These are phyloP conservation scores for Syrmaticus mikado DNA, from an alignment of 2,113 vertebrate species.

Conservation along the genomic window DNA sequence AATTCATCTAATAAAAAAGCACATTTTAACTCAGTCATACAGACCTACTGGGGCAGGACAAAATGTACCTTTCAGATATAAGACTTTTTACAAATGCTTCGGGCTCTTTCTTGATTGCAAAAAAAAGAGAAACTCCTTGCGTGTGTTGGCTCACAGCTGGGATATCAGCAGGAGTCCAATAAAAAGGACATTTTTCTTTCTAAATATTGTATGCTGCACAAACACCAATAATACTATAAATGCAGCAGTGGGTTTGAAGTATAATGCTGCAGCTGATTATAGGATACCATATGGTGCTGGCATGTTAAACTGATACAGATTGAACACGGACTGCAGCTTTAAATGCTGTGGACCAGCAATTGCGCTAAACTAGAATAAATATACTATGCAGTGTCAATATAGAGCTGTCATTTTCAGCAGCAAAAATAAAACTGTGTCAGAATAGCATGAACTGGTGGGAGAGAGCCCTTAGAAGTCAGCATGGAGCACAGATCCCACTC, in stretches of 20 bases:
- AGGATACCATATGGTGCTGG: slow-evolving; percentile 60
- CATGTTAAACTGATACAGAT: slow-evolving; percentile 57
- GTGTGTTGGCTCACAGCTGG: slow-evolving; percentile 61
- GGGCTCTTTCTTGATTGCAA: slow-evolving; percentile 9
- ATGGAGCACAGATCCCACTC: background rate
- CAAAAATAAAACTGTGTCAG: slow-evolving; percentile 22
- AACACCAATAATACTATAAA: slow-evolving; percentile 39
- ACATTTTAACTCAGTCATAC: slow-evolving; percentile 89
- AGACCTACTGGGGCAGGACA: slow-evolving; percentile 88
- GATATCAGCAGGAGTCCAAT: slow-evolving; percentile 69
- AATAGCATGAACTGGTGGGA: background rate
- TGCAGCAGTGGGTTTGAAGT: slow-evolving; percentile 68
- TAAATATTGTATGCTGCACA: slow-evolving; percentile 5
- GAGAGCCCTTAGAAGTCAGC: background rate
- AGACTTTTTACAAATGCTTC: slow-evolving; percentile 63
- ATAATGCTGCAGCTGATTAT: slow-evolving; percentile 63
- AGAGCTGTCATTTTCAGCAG: background rate
- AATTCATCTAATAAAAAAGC: slow-evolving; percentile 96
- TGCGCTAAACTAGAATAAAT: slow-evolving; percentile 52
- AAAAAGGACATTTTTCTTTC: slow-evolving; percentile 72
- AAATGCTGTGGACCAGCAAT: background rate
- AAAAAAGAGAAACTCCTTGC: slow-evolving; percentile 36
- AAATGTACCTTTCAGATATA: slow-evolving; percentile 82
- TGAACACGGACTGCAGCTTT: slow-evolving; percentile 37
- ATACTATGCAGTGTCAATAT: background rate